Base-by-base conservation (phyloP, 2,113 vertebrate genomes). In the Brienomyrus brachyistius region DNA sequence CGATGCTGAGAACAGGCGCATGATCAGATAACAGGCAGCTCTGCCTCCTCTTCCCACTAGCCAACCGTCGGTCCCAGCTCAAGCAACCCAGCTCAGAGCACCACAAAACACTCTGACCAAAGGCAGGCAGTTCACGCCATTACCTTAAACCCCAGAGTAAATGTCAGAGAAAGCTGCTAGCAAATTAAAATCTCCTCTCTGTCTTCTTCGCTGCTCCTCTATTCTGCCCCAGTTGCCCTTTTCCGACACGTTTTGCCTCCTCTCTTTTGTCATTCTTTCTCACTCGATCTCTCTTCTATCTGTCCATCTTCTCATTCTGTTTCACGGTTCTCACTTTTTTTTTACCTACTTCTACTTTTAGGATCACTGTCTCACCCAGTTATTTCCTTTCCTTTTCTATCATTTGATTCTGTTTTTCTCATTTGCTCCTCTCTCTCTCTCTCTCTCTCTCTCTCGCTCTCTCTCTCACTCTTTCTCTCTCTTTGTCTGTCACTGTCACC, bases 101-200 rank as follows among this genome's bases (percentile, higher is more conserved):
- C 23, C 52, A 47, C 47, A 83, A 87, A 88, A 35, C 56, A 35
- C 47, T 50, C 13, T 62, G 86, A 70, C 51, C 19, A 87, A 85
- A 89, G 85, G 70, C 88, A 90, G 62, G 50, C 56, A 88, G 90
- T 88, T 89, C 83, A 84, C 92, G 91, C 92, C 92, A 94, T 94
- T 94, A 94, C 94, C 94, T 94, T 92, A 93, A 90, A 93, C 91
- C 92, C 91, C 92, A 92, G 91, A 91, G 92, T 92, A 90, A 93
- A 91, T 94, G 94, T 95, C 92, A 94, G 93, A 89, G 89, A 90
- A 92, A 93, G 92, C 93, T 93, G 93, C 92, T 88, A 91, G 93
- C 92, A 94, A 94, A 94, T 94, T 92, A 94, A 91, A 94, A 86
- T 90, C 88, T 89, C 15, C 51, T 80, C 91, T 90, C 89, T 77